Conservation (phyloP, 2,888 invertebrate genomes). For the Odontomyia ornata region DNA sequence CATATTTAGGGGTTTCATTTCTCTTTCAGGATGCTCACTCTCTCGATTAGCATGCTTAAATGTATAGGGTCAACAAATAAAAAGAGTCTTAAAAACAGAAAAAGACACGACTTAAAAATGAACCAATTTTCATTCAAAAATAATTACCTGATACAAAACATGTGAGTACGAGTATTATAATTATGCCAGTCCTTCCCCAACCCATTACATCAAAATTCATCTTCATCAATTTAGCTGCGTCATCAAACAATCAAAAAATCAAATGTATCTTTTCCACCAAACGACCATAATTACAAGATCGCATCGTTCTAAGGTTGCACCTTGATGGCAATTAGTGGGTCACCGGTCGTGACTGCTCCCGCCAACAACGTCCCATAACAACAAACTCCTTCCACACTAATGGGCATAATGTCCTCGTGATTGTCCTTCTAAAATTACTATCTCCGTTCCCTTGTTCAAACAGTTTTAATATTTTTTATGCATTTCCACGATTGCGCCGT, state of each 20-base stretch:
- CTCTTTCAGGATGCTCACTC: no score
- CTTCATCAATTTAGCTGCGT: background rate
- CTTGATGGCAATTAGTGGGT: constrained; percentile 39
- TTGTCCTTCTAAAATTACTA: background rate
- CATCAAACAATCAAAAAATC: constrained; percentile 26
- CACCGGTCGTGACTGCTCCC: background rate
- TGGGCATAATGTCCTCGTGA: background rate
- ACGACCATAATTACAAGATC: constrained; percentile 13
- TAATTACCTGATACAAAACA: no score
- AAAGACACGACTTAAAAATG: no score
- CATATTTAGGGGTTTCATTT: no score
- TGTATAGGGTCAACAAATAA: no score
- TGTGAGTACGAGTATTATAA: no score
- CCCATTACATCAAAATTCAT: no score
- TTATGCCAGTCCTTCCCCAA: no score
- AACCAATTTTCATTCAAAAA: no score
- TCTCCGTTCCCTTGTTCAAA: background rate
- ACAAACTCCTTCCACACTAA: constrained; percentile 6
- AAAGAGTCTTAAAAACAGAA: no score
- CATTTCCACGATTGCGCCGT: background rate
- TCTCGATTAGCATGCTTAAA: no score
- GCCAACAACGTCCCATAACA: background rate
- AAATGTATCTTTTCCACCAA: background rate
- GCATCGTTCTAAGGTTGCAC: background rate
- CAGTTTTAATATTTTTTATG: no score